Base-by-base conservation (phyloP, 1,140 invertebrate species). In the Drosophila ogumai region DNA sequence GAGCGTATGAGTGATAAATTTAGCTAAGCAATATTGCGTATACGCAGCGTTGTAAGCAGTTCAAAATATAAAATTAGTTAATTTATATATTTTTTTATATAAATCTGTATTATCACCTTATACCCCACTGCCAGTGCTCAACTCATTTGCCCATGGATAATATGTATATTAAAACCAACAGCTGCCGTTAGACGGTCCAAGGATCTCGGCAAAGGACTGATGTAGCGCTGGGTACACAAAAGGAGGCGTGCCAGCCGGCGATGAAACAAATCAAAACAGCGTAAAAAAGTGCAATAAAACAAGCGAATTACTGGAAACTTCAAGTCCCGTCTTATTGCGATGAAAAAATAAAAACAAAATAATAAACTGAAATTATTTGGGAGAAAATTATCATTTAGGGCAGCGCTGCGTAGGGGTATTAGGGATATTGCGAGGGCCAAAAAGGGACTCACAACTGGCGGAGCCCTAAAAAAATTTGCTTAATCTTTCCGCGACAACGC, bases 231-330 rank as follows among this genome's bases (percentile, higher is more conserved):
- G 59, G 52, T 10, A 56, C 38, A 44, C 28, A 32, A 38, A 31
- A 10, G 19, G 1, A 46, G 81, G 60, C 56, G 67, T 64, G 67
- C 32, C 43, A 25, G 64, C n/a, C 56, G 52, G 49, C 61, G 38
- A 84, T 69, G 77, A 79, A 90, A 74, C 85, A 90, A 90, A 90
- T 90, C 85, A 90, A 90, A 90, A 71, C 69, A 64, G 74, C 78
- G 66, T 81, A 90, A 90, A 85, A 90, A 82, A 75, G 77, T 90
- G 84, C 84, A 90, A 88, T 88, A 90, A 88, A 88, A 90, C 68
- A 88, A 52, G 57, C 38, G 61, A 87, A 82, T 76, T 82, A 73
- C 82, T 81, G 38, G 47, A 38, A 69, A 63, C 43, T 46, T 57
- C 44, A 31, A 56, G 32, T 34, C 19, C 60, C 41, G 28, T 25